phyloP scores from a whole-genome alignment of 2,797 vertebrate genomes.

The Melanotaenia maccullochi region DNA sequence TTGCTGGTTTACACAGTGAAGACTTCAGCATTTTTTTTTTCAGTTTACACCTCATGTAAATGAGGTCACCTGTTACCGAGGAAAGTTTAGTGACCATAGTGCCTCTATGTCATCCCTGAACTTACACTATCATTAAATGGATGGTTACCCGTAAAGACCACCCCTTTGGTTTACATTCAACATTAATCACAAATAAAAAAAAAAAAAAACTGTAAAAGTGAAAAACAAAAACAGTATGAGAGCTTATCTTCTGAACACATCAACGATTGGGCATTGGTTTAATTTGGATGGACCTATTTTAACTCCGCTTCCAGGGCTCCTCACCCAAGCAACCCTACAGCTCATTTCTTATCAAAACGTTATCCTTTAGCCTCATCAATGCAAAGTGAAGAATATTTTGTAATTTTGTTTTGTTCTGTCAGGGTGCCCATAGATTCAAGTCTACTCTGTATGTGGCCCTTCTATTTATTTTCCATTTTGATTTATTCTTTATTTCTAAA shows the following conservation, averaged over 20 bases:
- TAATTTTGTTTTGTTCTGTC: constrained; percentile 30
- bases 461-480: constrained; percentile 33
- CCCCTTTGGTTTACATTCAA: neutral
- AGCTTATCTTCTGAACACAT: neutral
- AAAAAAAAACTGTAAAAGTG: neutral
- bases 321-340: neutral
- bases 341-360: constrained; percentile 26
- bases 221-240: neutral
- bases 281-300: constrained; percentile 6
- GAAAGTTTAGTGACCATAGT: constrained; percentile 78
- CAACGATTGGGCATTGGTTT: constrained; percentile 7
- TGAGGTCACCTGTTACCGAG: constrained; percentile 60
- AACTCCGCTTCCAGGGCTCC: constrained; percentile 15
- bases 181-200: constrained; percentile 2
- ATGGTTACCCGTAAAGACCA: constrained; percentile 11
- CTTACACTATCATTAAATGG: constrained; percentile 29
- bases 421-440: constrained; percentile 25
- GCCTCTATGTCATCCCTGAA: constrained; percentile 69
- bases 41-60: constrained; percentile 46
- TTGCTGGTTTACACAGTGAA: constrained; percentile 52
- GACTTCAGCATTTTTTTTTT: constrained; percentile 58
- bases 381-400: constrained; percentile 28
- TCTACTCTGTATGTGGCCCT: constrained; percentile 16
- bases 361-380: constrained; percentile 31
- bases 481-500: constrained; percentile 44